Base-by-base conservation (phyloP, 2,113 vertebrate genomes). In the Spermophilus dauricus region DNA sequence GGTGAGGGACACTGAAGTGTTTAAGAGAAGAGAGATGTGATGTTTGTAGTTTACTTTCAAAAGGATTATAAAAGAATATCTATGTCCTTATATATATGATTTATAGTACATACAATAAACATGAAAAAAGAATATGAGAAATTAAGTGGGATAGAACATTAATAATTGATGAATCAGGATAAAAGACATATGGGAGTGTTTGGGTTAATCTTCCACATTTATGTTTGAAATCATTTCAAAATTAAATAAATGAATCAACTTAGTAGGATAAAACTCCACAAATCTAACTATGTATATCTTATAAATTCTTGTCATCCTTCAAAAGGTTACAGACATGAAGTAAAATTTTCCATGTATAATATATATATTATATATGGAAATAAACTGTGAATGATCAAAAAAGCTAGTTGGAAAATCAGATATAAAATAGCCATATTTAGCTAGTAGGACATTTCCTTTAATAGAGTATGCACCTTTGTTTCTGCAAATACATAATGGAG, bases 151-250 rank as follows among this genome's bases (percentile, higher is more conserved):
- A 4, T 11, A 53, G 81, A 90, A 69, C 37, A 10, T 37, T 75
- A 65, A 67, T 9, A 92, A 76, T 4, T 63, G 5, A 75, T 72
- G 4, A 58, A 67, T 51, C 8, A 61, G 13, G 17, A n/a, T 84
- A 65, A 61, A 84, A 34, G 9, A 51, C 12, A 69, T 5, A 13
- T 45, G 42, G 34, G 11, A 24, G 13, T 58, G 18, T 69, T 22
- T 24, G 0, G 26, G 61, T 26, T 28, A 51, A 48, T 51, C 65
- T 42, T 84, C 4, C 18, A 80, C 78, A 84, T 75, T 93, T 51
- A 51, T 93, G 17, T 77, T 86, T 56, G 28, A 94, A 72, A 48
- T 96, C 48, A 90, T 72, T 95, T 95, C 28, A 94, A 91, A 95
- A 89, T 82, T 81, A 86, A 91, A 82, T 12, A 69, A 80, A 80